phyloP scores from a whole-genome alignment of 2,113 vertebrate genomes.

The Spermophilus dauricus region DNA sequence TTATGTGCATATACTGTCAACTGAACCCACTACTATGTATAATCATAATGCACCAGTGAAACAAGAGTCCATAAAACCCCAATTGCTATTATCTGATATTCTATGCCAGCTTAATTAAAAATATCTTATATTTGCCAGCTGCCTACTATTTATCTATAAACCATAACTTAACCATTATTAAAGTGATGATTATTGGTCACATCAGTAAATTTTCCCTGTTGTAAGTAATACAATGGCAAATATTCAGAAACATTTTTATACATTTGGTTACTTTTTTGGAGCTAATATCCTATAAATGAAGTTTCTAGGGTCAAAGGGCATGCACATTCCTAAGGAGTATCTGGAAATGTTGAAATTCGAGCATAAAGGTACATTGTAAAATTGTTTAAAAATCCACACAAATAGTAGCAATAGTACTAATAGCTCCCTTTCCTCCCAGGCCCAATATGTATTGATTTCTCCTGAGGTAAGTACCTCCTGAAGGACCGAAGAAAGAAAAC shows the following conservation, averaged over 20 bases:
- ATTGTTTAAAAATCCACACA: neutral
- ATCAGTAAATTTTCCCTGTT: neutral
- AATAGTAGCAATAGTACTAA: neutral
- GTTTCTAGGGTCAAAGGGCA: neutral
- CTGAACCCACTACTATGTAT: too few relatives aligned
- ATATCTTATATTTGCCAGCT: neutral
- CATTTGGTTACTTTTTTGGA: neutral
- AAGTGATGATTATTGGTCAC: neutral
- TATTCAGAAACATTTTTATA: neutral
- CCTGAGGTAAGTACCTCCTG: slow-evolving; percentile 87
- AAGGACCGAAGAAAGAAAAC: neutral
- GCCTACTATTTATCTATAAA: neutral
- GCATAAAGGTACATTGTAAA: neutral
- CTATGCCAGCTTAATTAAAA: neutral
- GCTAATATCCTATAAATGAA: neutral
- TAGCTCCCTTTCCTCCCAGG: slow-evolving; percentile 74
- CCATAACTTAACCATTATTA: neutral
- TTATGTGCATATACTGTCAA: too few relatives aligned
- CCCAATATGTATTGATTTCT: slow-evolving; percentile 88
- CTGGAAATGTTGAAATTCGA: neutral
- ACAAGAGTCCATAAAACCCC: neutral
- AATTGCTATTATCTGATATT: neutral
- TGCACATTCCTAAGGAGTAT: neutral
- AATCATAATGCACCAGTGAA: too few relatives aligned
- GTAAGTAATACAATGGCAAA: neutral